Conservation (phyloP, 2,113 vertebrate species). For the Albula glossodonta region DNA sequence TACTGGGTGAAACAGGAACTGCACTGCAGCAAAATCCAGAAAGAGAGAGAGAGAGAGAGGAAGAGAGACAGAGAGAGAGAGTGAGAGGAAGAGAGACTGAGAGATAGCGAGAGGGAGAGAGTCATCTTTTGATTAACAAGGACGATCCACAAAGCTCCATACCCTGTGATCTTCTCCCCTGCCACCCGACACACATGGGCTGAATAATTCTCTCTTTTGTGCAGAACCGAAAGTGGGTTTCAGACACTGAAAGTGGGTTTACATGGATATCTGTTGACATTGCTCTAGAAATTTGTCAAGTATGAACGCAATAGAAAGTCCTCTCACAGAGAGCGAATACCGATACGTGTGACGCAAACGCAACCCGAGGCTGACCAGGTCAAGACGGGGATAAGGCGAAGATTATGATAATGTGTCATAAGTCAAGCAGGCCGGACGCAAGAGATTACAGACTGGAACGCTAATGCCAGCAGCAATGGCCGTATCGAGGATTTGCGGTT, state of each 20-base stretch:
- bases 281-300: not conserved
- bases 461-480: not conserved
- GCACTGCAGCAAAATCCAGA: slow-evolving; percentile 1
- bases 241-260: not conserved
- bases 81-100: not conserved
- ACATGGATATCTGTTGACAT: not conserved
- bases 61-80: not conserved
- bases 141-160: not conserved
- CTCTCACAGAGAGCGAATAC: not conserved
- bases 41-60: not conserved
- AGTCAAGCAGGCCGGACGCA: not conserved
- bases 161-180: not conserved
- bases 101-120: not conserved
- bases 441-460: not conserved
- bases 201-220: not conserved
- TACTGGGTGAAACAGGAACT: not conserved
- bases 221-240: not conserved
- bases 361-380: not conserved
- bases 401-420: not conserved
- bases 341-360: not conserved
- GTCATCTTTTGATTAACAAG: not conserved
- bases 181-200: not conserved
- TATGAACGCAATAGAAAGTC: not conserved
- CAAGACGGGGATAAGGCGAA: not conserved
- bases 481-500: not conserved